These are phyloP conservation scores for Elymnias hypermnestra DNA, from an alignment of 1,140 invertebrate genomes.

Conservation along the genomic window DNA sequence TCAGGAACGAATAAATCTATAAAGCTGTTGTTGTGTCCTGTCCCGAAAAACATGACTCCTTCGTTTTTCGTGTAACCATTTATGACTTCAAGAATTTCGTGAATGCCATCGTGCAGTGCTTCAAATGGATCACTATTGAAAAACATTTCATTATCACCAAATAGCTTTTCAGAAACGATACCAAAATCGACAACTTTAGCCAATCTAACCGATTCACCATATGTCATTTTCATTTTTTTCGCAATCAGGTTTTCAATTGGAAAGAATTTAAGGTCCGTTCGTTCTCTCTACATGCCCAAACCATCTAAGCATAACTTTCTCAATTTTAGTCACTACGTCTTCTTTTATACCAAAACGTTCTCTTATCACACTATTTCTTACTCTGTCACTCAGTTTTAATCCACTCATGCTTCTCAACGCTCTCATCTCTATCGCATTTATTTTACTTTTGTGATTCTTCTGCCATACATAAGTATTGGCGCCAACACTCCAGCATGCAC, in stretches of 20 bases:
- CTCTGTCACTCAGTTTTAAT: too few relatives aligned
- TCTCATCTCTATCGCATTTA: too few relatives aligned
- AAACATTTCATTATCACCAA: slow-evolving; percentile 31
- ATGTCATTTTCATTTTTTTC: slow-evolving; percentile 7
- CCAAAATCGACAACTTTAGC: slow-evolving; percentile 8
- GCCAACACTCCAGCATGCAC: too few relatives aligned
- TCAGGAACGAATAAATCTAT: slow-evolving; percentile 31
- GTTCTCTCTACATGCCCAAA: too few relatives aligned
- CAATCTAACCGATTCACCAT: slow-evolving; percentile 8
- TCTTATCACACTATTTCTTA: too few relatives aligned
- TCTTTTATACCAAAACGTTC: too few relatives aligned
- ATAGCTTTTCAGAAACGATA: slow-evolving; percentile 31
- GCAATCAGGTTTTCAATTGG: background rate
- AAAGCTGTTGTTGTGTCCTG: slow-evolving; percentile 20
- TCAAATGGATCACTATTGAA: slow-evolving; percentile 23
- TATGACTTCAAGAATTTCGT: slow-evolving; percentile 42
- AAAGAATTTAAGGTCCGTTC: background rate
- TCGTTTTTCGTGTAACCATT: slow-evolving; percentile 37
- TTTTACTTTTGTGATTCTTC: too few relatives aligned
- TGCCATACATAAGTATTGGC: too few relatives aligned
- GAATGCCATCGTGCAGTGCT: slow-evolving; percentile 24
- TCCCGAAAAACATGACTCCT: slow-evolving; percentile 22
- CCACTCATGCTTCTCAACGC: too few relatives aligned
- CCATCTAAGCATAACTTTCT: background rate
- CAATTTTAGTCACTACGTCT: too few relatives aligned